Base-by-base conservation (phyloP, 64 coral and sea anemone species). In the Astreopora myriophthalma region DNA sequence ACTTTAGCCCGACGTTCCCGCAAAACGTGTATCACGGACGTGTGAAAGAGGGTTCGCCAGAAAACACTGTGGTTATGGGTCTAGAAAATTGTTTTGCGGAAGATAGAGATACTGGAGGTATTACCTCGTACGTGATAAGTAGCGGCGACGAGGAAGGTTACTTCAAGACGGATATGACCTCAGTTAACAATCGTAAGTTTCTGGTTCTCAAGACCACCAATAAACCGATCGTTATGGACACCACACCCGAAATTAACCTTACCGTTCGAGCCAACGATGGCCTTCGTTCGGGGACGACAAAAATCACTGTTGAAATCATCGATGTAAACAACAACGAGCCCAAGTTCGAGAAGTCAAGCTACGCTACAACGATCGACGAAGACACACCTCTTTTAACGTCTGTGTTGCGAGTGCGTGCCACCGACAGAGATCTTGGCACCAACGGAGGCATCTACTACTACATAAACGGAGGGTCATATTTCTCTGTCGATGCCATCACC, bases 71-170 rank as follows among this genome's bases (percentile, higher is more conserved):
- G 73, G 95, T 96, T 16, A 74, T 94, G 29, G 95, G 95, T 28
- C 79, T 96, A 0, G 91, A 93, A 73, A 76, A 94, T 16, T 96
- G 92, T 37, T 87, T 94, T 51, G 95, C 95, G 2, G 92, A 93
- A 84, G 95, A 96, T 31, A 79, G 95, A 34, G 95, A 96, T 32
- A 71, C 80, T 0, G 48, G 8, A 49, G 92, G 92, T 57, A 86
- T 71, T 19, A 48, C 28, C 6, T 40, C 37, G 19, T 96, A 94
- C 49, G 76, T 51, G 3, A 94, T 96, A 57, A 88, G 84, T 89
- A 84, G 90, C 31, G 95, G 95, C 35, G 94, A 96, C 73, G 95
- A 96, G 44, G 94, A 93, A 74, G 87, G 92, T 19, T 96, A 96
- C 48, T 96, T 96, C 23, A 85, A 90, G 71, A 48, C 85, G 2